These are phyloP conservation scores for Cynopterus sphinx DNA, from an alignment of 2,797 vertebrate genomes.

Conservation along the genomic window DNA sequence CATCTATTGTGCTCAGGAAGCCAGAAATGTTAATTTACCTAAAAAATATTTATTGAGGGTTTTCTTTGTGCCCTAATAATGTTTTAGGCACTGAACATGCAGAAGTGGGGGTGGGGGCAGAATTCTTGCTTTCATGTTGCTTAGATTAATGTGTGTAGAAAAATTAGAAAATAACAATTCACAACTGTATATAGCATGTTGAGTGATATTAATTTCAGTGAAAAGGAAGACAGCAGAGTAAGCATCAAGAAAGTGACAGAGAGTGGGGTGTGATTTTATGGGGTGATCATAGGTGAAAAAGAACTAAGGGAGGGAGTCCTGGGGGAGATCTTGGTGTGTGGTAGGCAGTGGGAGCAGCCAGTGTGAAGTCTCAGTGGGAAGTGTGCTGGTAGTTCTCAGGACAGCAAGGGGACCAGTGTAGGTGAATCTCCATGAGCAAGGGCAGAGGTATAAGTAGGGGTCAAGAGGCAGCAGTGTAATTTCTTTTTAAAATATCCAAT, in stretches of 20 bases:
- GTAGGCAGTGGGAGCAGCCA: background rate
- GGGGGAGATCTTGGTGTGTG: rapidly evolving
- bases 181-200: too few relatives aligned
- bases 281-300: background rate
- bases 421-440: background rate
- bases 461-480: background rate
- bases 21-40: background rate
- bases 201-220: background rate
- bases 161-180: too few relatives aligned
- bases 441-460: background rate
- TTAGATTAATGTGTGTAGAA: background rate
- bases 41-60: background rate
- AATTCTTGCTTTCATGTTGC: too few relatives aligned
- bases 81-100: background rate
- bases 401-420: background rate
- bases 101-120: background rate
- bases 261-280: background rate
- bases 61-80: background rate
- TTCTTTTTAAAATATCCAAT: background rate
- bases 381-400: background rate
- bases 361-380: too few relatives aligned
- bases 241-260: background rate
- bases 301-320: too few relatives aligned
- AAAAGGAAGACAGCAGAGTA: background rate
- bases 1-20: background rate